phyloP scores from a whole-genome alignment of 1,140 invertebrate species.

The Drosophila tsacasi region DNA sequence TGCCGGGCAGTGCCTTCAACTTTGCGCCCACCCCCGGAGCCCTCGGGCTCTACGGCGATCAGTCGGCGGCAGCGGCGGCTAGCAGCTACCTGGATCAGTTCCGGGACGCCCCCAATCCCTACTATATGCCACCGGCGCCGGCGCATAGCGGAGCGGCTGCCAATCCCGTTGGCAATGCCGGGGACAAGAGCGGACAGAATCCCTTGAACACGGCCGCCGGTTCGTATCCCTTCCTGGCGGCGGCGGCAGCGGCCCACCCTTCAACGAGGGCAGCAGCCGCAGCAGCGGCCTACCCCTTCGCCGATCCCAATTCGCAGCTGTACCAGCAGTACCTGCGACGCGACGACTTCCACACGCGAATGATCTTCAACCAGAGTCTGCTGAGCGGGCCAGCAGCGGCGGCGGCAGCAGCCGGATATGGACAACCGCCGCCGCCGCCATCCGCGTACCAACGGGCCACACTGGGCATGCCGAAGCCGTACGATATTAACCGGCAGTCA shows the following conservation, averaged over 20 bases:
- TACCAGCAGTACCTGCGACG: conserved; percentile 90
- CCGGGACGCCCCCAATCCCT: conserved; percentile 86
- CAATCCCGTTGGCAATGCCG: conserved; percentile 84
- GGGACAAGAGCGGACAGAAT: conserved; percentile 62
- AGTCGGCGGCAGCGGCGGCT: conserved; percentile 79
- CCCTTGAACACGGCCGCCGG: conserved; percentile 70
- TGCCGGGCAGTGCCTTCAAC: conserved; percentile 90
- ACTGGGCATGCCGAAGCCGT: conserved; percentile 89
- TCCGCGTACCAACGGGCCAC: conserved; percentile 87
- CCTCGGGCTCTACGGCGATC: conserved; percentile 87
- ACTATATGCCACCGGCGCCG: conserved; percentile 86
- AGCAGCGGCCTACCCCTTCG: conserved; percentile 87
- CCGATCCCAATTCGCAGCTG: conserved; percentile 87
- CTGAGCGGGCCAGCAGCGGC: conserved; percentile 85
- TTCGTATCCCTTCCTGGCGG: conserved; percentile 76
- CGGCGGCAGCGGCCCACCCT: conserved; percentile 84
- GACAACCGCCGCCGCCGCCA: conserved; percentile 87
- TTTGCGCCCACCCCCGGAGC: conserved; percentile 87
- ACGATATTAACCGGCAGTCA: conserved; percentile 86
- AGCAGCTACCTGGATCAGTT: conserved; percentile 88
- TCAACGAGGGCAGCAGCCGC: conserved; percentile 82
- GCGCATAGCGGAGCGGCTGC: conserved; percentile 85
- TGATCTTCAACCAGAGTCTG: conserved; percentile 87
- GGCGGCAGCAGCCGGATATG: conserved; percentile 85
- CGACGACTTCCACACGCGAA: conserved; percentile 86